Conservation (phyloP, 1,140 invertebrate genomes). For the Diabrotica virgifera region DNA sequence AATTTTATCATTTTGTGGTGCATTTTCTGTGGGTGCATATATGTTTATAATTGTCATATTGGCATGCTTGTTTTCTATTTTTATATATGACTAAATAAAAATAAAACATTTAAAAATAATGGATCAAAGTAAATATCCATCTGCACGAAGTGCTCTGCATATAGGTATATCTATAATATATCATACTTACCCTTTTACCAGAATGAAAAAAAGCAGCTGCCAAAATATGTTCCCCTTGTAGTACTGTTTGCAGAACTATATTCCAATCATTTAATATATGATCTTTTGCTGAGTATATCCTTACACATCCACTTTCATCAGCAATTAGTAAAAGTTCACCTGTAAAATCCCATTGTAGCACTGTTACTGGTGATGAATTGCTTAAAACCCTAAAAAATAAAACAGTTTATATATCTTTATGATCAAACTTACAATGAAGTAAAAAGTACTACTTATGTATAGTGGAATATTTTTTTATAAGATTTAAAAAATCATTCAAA, state of each 20-base stretch:
- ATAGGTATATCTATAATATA: not conserved
- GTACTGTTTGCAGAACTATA: slow-evolving; percentile 43
- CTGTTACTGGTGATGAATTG: slow-evolving; percentile 63
- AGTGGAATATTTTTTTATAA: too few relatives aligned
- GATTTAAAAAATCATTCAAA: too few relatives aligned
- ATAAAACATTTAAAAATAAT: not conserved
- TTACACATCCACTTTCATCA: slow-evolving; percentile 70
- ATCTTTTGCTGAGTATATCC: slow-evolving; percentile 75
- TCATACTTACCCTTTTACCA: slow-evolving; percentile 63
- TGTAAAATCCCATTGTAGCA: slow-evolving; percentile 80
- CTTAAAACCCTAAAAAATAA: slow-evolving; percentile 52
- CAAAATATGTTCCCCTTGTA: slow-evolving; percentile 77
- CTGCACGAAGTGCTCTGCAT: too few relatives aligned
- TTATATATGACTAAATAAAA: not conserved
- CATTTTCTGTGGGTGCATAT: too few relatives aligned
- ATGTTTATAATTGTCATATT: too few relatives aligned
- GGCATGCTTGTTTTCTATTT: too few relatives aligned
- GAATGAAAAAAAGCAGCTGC: slow-evolving; percentile 80
- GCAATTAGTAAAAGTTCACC: slow-evolving; percentile 76
- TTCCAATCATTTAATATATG: slow-evolving; percentile 81
- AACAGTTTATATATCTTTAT: slow-evolving; percentile 4
- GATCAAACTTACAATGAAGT: too few relatives aligned
- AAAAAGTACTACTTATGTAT: too few relatives aligned
- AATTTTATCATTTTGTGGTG: too few relatives aligned
- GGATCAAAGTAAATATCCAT: not conserved